Evolutionary conservation across 2,888 invertebrate species (phyloP).

Genomic region (Lasioglossum zephyrum): DNA sequence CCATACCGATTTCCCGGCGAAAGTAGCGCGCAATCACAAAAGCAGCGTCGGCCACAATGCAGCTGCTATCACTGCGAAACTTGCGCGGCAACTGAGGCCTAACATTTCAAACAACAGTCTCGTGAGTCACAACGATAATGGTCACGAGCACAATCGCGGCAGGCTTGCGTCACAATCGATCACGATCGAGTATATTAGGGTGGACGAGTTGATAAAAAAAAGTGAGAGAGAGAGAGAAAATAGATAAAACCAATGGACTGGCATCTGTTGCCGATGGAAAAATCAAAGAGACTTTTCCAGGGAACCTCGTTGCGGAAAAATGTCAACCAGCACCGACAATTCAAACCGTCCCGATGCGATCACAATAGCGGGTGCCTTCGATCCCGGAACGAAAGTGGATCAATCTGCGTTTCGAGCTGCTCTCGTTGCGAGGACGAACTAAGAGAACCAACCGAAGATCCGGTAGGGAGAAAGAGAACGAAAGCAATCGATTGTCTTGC

Average conservation of each 20-base stretch:
- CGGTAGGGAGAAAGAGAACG: slow-evolving; percentile 41
- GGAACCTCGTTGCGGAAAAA: neutral
- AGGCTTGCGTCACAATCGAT: slow-evolving; percentile 5
- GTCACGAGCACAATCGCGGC: neutral
- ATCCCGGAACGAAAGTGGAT: slow-evolving; percentile 39
- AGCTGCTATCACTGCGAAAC: neutral
- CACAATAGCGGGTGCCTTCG: neutral
- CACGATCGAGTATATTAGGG: slow-evolving; percentile 3
- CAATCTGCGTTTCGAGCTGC: slow-evolving; percentile 38
- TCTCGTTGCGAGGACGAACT: slow-evolving; percentile 41
- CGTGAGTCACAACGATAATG: slow-evolving; percentile 12
- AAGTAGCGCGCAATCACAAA: neutral
- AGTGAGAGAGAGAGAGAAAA: neutral
- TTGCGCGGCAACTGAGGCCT: neutral
- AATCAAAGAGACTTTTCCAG: neutral
- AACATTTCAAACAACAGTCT: neutral
- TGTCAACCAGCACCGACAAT: neutral
- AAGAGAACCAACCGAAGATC: slow-evolving; percentile 38
- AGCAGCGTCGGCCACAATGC: neutral
- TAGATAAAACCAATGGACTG: neutral
- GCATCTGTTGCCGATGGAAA: slow-evolving; percentile 1
- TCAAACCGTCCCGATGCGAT: neutral
- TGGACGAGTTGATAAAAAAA: neutral
- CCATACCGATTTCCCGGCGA: neutral
- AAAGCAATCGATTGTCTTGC: slow-evolving; percentile 66